These are phyloP conservation scores for Maniola hyperantus DNA, from an alignment of 2,888 invertebrate species.

Conservation along the genomic window DNA sequence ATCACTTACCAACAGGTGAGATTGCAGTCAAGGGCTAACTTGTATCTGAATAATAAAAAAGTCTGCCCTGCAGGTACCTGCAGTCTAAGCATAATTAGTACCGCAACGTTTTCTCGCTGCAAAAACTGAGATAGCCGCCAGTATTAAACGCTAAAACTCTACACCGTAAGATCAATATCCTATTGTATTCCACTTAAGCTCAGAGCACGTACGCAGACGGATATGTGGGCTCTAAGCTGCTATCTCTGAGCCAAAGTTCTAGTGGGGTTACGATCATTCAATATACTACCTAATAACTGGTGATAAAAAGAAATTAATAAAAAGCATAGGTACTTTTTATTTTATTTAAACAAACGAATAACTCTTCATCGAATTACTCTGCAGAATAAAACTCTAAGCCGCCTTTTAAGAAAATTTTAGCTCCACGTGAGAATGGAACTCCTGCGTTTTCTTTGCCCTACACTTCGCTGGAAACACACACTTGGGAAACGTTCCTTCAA, in stretches of 20 bases:
- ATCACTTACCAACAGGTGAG: too few species aligned
- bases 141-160: background rate
- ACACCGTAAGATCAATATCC: background rate
- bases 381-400: background rate
- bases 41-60: too few species aligned
- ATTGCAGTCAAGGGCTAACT: too few species aligned
- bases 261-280: slow-evolving; percentile 4
- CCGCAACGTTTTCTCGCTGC: too few species aligned
- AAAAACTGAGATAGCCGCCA: too few species aligned
- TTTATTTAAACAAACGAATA: too few species aligned
- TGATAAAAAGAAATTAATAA: background rate
- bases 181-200: slow-evolving; percentile 3
- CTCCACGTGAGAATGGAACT: background rate
- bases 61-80: background rate
- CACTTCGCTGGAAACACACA: background rate
- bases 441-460: background rate
- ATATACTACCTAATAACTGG: background rate
- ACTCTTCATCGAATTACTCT: background rate
- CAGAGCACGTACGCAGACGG: background rate
- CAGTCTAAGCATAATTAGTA: background rate
- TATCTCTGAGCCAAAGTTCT: slow-evolving; percentile 11
- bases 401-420: slow-evolving; percentile 3
- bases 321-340: too few species aligned
- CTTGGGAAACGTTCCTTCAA: slow-evolving; percentile 4
- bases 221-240: slow-evolving; percentile 5